Conservation (phyloP, 2,888 invertebrate genomes). For the Hirtodrosophila histrioides region DNA sequence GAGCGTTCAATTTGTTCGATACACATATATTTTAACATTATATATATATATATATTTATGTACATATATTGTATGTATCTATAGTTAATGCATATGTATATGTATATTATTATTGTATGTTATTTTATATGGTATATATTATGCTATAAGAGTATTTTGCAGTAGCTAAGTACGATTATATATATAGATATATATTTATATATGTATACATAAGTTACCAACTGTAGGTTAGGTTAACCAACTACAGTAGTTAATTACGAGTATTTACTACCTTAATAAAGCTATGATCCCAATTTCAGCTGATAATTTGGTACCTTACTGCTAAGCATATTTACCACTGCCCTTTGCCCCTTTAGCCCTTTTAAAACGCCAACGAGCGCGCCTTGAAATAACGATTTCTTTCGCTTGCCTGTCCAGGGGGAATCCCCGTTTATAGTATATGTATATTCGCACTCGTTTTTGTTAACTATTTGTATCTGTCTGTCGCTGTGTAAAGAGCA, state of each 20-base stretch:
- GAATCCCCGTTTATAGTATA: too few relatives aligned
- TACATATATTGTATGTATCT: constrained; percentile 19
- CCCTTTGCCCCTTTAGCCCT: constrained; percentile 69
- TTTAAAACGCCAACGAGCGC: too few relatives aligned
- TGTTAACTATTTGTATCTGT: background rate
- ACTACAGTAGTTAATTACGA: constrained; percentile 51
- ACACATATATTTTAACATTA: constrained; percentile 40
- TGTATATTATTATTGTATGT: constrained; percentile 19
- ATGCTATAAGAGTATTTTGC: constrained; percentile 46
- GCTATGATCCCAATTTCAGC: constrained; percentile 88
- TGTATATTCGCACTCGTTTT: background rate
- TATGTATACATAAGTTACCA: constrained; percentile 26
- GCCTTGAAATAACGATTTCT: too few relatives aligned
- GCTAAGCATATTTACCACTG: constrained; percentile 85
- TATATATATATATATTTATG: constrained; percentile 38
- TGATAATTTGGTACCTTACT: constrained; percentile 85
- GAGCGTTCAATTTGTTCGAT: constrained; percentile 61
- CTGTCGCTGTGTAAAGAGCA: constrained; percentile 76
- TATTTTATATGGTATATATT: constrained; percentile 17
- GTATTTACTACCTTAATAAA: constrained; percentile 86
- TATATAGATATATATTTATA: constrained; percentile 19
- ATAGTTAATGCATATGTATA: constrained; percentile 38
- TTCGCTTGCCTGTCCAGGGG: too few relatives aligned
- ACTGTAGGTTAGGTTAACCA: constrained; percentile 17
- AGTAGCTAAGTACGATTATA: constrained; percentile 33